Evolutionary conservation across 2,113 vertebrate species (phyloP), one percentile per base, ranked within the genome.

Genomic region (Sclerurus mexicanus): DNA sequence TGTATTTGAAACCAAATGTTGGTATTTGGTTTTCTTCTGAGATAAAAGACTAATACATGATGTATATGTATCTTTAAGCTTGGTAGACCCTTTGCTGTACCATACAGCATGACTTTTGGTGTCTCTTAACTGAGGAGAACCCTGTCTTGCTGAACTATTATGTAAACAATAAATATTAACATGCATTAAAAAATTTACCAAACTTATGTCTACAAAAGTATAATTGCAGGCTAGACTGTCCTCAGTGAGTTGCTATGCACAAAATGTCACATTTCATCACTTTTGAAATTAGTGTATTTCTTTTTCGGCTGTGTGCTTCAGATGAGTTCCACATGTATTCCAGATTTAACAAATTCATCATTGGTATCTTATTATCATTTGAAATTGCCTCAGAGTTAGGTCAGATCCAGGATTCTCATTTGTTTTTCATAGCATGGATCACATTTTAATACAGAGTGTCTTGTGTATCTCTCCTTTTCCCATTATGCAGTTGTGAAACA

Each of bases 261-360:
- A 74, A 86, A 84, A 90, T 77, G 77, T 87, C 74, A 85, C 13
- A 2, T 93, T 94, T 52, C 64, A 91, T 84, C 84, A 73, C 66
- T 93, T 89, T 49, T 69, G 58, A 89, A 96, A 91, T 72, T 39
- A 85, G 69, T 63, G 16, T 56, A 56, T 94, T 93, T 90, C 46
- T 95, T 78, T 81, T 77, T 85, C 5, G 1, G 33, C 80, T 89
- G 24, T 80, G 42, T 33, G 49, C 40, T 95, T 94, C 79, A 96
- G 83, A 96, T 96, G 90, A 80, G 58, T 92, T 95, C 86, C 96
- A 96, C 71, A 88, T 96, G 96, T 78, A 91, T 42, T 91, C 74
- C 84, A 91, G 81, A 96, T 95, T 93, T 89, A 83, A 83, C 49
- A 92, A 87, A 96, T 97, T 88, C 77, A 79, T 96, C 83, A 73